phyloP scores from a whole-genome alignment of 2,797 vertebrate genomes.

The Crocodylus rhombifer region DNA sequence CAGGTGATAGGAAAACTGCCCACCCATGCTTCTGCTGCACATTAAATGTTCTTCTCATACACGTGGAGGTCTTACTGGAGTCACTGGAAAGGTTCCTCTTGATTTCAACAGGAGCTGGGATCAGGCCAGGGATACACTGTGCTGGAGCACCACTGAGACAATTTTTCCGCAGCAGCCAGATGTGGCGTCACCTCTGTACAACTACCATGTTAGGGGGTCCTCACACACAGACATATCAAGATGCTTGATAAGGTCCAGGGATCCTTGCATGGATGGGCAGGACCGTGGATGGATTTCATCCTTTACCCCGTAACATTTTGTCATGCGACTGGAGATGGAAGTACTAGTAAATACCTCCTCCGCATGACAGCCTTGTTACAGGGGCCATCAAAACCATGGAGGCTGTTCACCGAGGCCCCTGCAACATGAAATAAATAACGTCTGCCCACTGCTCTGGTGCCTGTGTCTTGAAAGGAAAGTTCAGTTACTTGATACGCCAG shows the following conservation, averaged over 20 bases:
- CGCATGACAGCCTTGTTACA: not conserved
- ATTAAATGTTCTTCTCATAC: accelerated
- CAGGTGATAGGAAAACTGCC: not conserved
- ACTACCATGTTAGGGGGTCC: not conserved
- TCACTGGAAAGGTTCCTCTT: not conserved
- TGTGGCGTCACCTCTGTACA: not conserved
- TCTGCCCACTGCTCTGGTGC: not conserved
- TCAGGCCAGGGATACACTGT: not conserved
- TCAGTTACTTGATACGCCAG: accelerated
- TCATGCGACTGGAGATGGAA: not conserved
- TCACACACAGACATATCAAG: not conserved
- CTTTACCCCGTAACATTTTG: not conserved
- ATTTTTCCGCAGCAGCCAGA: not conserved
- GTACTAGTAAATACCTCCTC: not conserved
- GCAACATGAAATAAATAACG: not conserved
- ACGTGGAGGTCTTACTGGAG: accelerated
- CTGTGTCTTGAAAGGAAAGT: not conserved
- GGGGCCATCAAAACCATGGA: not conserved
- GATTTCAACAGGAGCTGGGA: not conserved
- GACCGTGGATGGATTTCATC: not conserved
- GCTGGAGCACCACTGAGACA: not conserved
- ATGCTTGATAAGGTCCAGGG: too few relatives aligned
- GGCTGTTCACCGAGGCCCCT: not conserved
- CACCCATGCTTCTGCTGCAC: not conserved
- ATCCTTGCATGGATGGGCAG: not conserved